These are phyloP conservation scores for Poeciliopsis retropinna DNA, from an alignment of 2,113 vertebrate species.

Conservation along the genomic window DNA sequence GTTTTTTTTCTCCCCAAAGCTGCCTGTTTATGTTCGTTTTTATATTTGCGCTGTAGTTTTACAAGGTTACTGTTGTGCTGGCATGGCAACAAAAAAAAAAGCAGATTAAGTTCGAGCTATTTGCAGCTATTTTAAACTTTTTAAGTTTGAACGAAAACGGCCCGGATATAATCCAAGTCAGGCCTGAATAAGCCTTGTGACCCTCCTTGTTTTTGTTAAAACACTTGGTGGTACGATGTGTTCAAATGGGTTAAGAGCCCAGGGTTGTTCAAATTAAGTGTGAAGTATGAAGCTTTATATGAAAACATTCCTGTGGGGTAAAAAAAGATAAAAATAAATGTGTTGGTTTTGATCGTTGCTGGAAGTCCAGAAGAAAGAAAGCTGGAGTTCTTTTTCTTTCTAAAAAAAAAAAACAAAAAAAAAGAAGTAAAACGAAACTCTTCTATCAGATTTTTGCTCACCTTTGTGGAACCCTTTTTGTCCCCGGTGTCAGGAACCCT, in stretches of 20 bases:
- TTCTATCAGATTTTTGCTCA: slow-evolving; percentile 88
- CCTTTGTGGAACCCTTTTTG: slow-evolving; percentile 86
- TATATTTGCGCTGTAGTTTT: slow-evolving; percentile 50
- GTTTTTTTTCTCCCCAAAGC: background rate
- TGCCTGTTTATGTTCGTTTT: slow-evolving; percentile 34
- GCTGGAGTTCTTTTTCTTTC: slow-evolving; percentile 78
- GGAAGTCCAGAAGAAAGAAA: slow-evolving; percentile 70
- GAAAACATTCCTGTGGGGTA: slow-evolving; percentile 67
- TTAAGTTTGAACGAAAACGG: slow-evolving; percentile 28
- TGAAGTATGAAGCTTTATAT: slow-evolving; percentile 69
- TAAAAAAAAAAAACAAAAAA: slow-evolving; percentile 40
- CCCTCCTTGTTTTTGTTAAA: slow-evolving; percentile 1
- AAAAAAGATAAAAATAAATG: slow-evolving; percentile 60
- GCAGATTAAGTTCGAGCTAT: slow-evolving; percentile 34
- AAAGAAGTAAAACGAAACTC: slow-evolving; percentile 72
- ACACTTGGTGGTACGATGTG: slow-evolving; percentile 9
- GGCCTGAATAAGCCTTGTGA: background rate
- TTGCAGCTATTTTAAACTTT: slow-evolving; percentile 19
- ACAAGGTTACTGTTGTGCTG: slow-evolving; percentile 64
- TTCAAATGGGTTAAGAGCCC: slow-evolving; percentile 20
- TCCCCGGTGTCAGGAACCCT: slow-evolving; percentile 80
- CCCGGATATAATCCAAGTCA: slow-evolving; percentile 21
- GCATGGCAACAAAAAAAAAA: slow-evolving; percentile 58
- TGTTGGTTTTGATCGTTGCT: slow-evolving; percentile 59
- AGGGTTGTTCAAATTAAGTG: slow-evolving; percentile 51